Evolutionary conservation across 2,888 invertebrate genomes (phyloP).

Genomic region (Melanargia galathea): DNA sequence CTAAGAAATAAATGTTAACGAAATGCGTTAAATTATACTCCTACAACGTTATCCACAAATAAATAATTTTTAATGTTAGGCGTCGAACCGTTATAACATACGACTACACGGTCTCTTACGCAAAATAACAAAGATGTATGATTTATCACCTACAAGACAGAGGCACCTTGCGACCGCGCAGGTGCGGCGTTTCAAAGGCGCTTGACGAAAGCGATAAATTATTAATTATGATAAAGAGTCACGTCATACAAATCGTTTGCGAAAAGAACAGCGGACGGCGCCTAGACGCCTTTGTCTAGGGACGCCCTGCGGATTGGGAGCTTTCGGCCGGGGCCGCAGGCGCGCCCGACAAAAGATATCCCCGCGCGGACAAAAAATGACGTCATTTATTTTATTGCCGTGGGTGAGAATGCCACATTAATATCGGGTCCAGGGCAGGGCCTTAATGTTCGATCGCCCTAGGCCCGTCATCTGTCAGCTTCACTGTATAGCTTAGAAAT

Average conservation of each 20-base stretch:
- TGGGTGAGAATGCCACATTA: constrained; percentile 79
- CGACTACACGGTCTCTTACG: constrained; percentile 30
- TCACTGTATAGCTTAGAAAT: constrained; percentile 38
- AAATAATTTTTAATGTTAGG: constrained; percentile 28
- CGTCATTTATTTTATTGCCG: constrained; percentile 82
- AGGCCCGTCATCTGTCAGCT: constrained; percentile 68
- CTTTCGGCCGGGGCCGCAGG: constrained; percentile 58
- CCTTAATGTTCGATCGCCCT: constrained; percentile 76
- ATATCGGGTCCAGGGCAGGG: constrained; percentile 76
- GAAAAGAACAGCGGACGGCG: constrained; percentile 70
- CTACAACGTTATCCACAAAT: constrained; percentile 24
- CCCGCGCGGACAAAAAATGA: constrained; percentile 78
- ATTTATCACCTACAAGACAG: constrained; percentile 69
- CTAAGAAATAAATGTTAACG: constrained; percentile 11
- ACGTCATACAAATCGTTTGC: constrained; percentile 58
- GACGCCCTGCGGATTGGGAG: constrained; percentile 63
- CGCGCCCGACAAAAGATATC: constrained; percentile 67
- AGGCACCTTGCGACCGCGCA: constrained; percentile 71
- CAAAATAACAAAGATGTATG: constrained; percentile 51
- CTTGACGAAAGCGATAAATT: constrained; percentile 77
- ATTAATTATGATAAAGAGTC: constrained; percentile 79
- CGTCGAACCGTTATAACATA: constrained; percentile 32
- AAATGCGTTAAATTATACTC: constrained; percentile 12
- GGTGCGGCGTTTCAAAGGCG: constrained; percentile 67
- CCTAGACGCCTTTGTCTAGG: constrained; percentile 76